Percentiles rank a stretch among this genome's conserved stretches.
Evolutionary conservation across 2,113 vertebrate genomes (phyloP).

Genomic region (Notothenia rossii): DNA sequence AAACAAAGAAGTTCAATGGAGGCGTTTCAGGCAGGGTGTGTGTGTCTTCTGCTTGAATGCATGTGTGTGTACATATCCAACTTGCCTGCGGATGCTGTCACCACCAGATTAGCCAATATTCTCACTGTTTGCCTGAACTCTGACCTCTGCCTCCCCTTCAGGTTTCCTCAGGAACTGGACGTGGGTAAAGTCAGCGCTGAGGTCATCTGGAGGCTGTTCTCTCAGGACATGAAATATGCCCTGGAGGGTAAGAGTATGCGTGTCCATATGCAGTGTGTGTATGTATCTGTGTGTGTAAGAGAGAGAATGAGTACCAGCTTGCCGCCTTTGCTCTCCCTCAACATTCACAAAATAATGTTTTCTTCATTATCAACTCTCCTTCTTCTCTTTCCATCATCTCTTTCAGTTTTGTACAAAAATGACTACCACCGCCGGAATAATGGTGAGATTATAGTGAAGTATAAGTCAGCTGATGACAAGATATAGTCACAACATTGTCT

Average conservation of each 20-base stretch:
- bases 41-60: no score
- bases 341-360: conserved; percentile 6
- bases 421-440: conserved; percentile 59
- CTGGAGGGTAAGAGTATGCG: conserved; percentile 89
- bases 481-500: neutral
- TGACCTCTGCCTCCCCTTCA: conserved; percentile 47
- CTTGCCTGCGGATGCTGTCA: neutral
- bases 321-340: neutral
- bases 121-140: neutral
- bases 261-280: neutral
- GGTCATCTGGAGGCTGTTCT: conserved; percentile 97
- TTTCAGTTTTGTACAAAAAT: conserved; percentile 65
- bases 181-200: conserved; percentile 97
- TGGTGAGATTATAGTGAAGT: conserved; percentile 63
- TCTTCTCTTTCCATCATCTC: conserved; percentile 17
- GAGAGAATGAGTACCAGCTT: neutral
- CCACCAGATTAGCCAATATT: neutral
- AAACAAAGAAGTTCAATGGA: no score
- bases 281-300: neutral
- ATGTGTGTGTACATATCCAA: neutral
- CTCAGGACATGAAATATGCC: conserved; percentile 98
- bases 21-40: neutral
- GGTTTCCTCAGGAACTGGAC: conserved; percentile 93
- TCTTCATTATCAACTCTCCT: conserved; percentile 14
- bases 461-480: neutral